phyloP scores from a whole-genome alignment of 2,113 vertebrate genomes.

The Lanius collurio region DNA sequence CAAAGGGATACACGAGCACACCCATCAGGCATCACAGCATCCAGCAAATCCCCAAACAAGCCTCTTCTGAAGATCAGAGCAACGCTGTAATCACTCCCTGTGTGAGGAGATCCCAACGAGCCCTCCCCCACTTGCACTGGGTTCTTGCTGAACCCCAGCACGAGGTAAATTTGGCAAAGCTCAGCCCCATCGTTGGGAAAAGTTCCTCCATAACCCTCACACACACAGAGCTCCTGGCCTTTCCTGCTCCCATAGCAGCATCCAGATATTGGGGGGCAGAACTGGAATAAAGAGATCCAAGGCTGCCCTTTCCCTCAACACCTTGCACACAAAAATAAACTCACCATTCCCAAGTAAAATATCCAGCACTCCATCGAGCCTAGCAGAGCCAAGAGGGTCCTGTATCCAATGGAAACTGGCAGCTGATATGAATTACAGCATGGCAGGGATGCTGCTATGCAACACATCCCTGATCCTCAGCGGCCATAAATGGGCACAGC shows the following conservation, averaged over 20 bases:
- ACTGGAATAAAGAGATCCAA: not conserved
- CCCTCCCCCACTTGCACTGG: not conserved
- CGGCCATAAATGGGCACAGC: not conserved
- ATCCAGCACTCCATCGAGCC: not conserved
- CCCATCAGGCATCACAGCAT: not conserved
- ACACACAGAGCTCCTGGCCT: not conserved
- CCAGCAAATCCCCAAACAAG: not conserved
- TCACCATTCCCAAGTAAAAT: accelerated
- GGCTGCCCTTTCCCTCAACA: not conserved
- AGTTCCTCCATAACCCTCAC: not conserved
- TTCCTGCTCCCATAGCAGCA: not conserved
- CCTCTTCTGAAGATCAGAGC: not conserved
- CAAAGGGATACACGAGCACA: not conserved
- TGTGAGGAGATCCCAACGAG: not conserved
- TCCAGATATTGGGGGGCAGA: not conserved
- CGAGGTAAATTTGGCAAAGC: not conserved
- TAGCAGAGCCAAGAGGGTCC: conserved; percentile 18
- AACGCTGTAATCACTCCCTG: not conserved
- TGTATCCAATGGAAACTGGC: conserved; percentile 23
- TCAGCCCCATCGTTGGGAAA: not conserved
- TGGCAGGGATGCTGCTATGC: conserved; percentile 35
- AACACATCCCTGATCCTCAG: not conserved
- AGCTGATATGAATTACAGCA: not conserved
- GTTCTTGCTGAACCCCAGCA: not conserved
- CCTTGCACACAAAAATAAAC: not conserved